phyloP scores from a whole-genome alignment of 2,797 vertebrate genomes.

The Mormyrus proboscirostris region DNA sequence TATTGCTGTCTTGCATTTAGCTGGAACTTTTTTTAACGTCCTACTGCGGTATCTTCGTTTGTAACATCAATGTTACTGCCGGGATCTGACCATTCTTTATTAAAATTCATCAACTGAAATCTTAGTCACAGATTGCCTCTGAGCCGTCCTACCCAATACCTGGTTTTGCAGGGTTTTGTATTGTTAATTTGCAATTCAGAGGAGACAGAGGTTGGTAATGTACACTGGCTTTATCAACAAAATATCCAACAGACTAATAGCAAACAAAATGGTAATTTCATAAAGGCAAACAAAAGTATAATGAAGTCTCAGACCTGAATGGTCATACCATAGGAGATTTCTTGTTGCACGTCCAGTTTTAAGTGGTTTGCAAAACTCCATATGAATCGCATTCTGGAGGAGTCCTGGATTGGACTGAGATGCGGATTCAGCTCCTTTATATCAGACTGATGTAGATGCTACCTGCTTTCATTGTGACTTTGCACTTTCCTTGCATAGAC shows the following conservation, averaged over 20 bases:
- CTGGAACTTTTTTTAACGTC: neutral
- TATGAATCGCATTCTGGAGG: neutral
- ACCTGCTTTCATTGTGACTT: neutral
- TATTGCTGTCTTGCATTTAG: neutral
- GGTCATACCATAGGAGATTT: neutral
- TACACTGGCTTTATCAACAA: neutral
- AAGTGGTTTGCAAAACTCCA: neutral
- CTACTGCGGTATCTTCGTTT: neutral
- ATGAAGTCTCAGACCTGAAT: neutral
- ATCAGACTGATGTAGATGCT: neutral
- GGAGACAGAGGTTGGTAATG: neutral
- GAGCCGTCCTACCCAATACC: neutral
- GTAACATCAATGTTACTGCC: neutral
- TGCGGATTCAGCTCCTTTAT: neutral
- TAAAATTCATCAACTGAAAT: neutral
- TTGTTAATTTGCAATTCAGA: neutral
- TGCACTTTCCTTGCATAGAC: neutral
- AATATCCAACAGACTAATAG: neutral
- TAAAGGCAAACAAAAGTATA: neutral
- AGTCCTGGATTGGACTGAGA: neutral
- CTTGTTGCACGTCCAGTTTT: neutral
- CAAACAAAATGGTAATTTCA: neutral
- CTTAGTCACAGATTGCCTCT: neutral
- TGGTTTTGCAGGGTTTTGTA: neutral
- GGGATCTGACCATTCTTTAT: neutral